Conservation (phyloP, 1,140 invertebrate species). For the Neelides sp. region DNA sequence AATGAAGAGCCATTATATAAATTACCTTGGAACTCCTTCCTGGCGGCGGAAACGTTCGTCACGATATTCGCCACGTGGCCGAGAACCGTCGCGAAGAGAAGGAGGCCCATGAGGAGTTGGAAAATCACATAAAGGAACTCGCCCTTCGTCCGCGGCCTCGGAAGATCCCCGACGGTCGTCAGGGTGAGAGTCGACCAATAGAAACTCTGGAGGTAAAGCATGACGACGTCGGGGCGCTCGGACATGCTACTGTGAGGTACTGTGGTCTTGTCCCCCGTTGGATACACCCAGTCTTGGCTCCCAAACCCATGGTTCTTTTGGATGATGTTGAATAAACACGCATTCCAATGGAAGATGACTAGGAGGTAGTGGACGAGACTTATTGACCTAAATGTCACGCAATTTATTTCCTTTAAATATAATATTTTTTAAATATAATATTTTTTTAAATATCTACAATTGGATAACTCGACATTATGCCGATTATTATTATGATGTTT, state of each 20-base stretch:
- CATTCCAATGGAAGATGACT: slow-evolving; percentile 99
- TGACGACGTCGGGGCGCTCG: slow-evolving; percentile 73
- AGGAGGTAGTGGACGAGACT: slow-evolving; percentile 90
- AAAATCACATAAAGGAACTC: slow-evolving; percentile 83
- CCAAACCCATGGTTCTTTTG: slow-evolving; percentile 87
- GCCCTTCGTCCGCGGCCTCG: slow-evolving; percentile 68
- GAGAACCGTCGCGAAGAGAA: slow-evolving; percentile 81
- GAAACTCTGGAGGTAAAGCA: slow-evolving; percentile 91
- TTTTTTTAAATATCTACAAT: no score
- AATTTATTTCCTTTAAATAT: no score
- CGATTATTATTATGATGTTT: slow-evolving; percentile 45
- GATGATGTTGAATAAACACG: slow-evolving; percentile 92
- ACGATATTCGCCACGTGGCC: slow-evolving; percentile 92
- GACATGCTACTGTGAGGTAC: no score
- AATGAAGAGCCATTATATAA: background rate
- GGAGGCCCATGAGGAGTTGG: slow-evolving; percentile 75
- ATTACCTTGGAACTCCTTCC: slow-evolving; percentile 92
- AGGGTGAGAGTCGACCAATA: slow-evolving; percentile 95
- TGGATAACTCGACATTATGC: no score
- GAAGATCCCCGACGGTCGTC: slow-evolving; percentile 65
- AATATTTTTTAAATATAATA: no score
- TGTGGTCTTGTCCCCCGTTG: slow-evolving; percentile 38
- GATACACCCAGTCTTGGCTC: slow-evolving; percentile 76
- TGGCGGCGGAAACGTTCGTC: slow-evolving; percentile 80
- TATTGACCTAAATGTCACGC: slow-evolving; percentile 39